Percentiles rank a stretch among this genome's conserved stretches.
Evolutionary conservation across 1,140 invertebrate genomes (phyloP).

Genomic region (Ceratitis capitata): DNA sequence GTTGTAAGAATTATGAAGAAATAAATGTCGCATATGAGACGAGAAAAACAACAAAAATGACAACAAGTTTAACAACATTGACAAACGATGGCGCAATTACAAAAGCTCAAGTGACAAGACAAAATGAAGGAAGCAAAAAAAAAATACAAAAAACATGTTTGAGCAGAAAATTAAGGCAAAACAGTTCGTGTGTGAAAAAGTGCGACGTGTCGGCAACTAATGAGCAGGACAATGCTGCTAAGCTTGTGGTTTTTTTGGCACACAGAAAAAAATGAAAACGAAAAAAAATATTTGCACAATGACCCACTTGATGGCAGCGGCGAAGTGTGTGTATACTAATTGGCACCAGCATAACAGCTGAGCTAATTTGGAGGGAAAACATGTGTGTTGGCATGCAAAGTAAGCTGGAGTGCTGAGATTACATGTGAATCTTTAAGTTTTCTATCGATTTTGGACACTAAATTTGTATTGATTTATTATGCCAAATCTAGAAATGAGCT

Average conservation of each 20-base stretch:
- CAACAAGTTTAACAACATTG: too few species aligned
- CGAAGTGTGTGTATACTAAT: neutral
- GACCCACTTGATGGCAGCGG: neutral
- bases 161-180: neutral
- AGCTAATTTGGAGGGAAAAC: neutral
- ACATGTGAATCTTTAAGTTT: too few species aligned
- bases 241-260: neutral
- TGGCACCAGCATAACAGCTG: neutral
- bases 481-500: too few species aligned
- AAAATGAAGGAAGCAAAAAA: neutral
- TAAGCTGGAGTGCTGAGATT: neutral
- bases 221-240: neutral
- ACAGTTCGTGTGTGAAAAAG: neutral
- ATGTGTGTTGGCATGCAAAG: neutral
- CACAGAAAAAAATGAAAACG: too few species aligned
- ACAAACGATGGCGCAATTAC: neutral
- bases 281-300: neutral
- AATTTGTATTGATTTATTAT: too few species aligned
- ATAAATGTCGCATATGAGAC: neutral
- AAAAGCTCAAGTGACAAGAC: neutral
- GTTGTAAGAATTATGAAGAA: neutral
- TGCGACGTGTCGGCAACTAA: constrained; percentile 15
- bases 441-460: too few species aligned
- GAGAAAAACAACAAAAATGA: neutral
- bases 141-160: too few species aligned